These are phyloP conservation scores for Pelmatolapia mariae DNA, from an alignment of 2,113 vertebrate genomes.

Conservation along the genomic window DNA sequence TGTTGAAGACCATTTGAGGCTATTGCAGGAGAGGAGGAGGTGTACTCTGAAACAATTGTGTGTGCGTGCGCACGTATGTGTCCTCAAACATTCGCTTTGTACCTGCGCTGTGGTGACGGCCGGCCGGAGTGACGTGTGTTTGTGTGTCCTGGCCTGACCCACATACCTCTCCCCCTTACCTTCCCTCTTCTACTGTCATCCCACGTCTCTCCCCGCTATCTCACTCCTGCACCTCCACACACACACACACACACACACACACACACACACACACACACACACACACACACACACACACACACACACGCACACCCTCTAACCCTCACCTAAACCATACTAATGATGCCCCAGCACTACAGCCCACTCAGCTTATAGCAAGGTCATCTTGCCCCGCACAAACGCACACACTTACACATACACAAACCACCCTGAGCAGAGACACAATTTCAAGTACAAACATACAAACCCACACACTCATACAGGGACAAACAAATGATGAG, in stretches of 20 bases:
- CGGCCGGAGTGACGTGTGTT: not conserved
- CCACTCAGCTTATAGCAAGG: slow-evolving; percentile 67
- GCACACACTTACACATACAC: not conserved
- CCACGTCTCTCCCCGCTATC: not conserved
- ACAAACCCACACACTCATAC: not conserved
- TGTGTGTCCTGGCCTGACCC: slow-evolving; percentile 44
- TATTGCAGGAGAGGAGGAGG: not conserved
- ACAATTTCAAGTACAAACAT: not conserved
- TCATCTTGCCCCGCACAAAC: slow-evolving; percentile 33
- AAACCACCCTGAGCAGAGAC: not conserved
- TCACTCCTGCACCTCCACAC: slow-evolving; percentile 11
- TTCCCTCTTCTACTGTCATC: not conserved
- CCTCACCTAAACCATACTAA: slow-evolving; percentile 65
- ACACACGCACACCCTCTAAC: slow-evolving; percentile 20
- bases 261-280: too few species aligned
- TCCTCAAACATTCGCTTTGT: not conserved
- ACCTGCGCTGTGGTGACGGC: not conserved
- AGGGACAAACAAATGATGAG: slow-evolving; percentile 16
- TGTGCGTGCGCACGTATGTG: not conserved
- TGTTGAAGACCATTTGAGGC: slow-evolving; percentile 20
- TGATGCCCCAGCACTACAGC: slow-evolving; percentile 48
- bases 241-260: not conserved
- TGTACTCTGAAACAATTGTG: not conserved
- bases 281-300: not conserved
- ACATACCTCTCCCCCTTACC: not conserved